Conservation (phyloP, 2,888 invertebrate species). For the Eumacrocentrus americanus region DNA sequence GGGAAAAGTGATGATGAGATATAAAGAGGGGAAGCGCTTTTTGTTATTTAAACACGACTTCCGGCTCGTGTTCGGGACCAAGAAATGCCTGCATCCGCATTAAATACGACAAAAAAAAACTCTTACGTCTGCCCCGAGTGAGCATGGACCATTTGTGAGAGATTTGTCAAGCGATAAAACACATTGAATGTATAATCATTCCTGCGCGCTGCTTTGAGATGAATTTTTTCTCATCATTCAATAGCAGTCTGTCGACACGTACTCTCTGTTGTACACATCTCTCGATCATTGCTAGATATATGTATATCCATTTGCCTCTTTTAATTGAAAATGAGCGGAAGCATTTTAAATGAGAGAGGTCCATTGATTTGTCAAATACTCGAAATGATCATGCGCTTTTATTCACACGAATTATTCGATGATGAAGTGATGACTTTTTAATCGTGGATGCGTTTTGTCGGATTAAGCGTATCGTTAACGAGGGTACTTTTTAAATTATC, state of each 20-base stretch:
- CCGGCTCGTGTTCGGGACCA: slow-evolving; percentile 59
- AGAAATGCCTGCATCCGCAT: slow-evolving; percentile 51
- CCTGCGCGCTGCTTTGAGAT: too few species aligned
- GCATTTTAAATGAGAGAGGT: too few species aligned
- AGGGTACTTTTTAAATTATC: not conserved
- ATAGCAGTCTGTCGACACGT: not conserved
- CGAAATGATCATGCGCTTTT: not conserved
- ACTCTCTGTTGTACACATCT: too few species aligned
- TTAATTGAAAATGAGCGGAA: too few species aligned
- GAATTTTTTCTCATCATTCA: too few species aligned
- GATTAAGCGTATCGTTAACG: not conserved
- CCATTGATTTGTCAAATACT: too few species aligned
- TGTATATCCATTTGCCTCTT: too few species aligned
- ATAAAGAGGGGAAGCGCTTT: slow-evolving; percentile 35
- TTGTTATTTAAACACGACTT: slow-evolving; percentile 33
- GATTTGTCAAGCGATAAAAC: too few species aligned
- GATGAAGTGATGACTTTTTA: not conserved
- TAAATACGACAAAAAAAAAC: slow-evolving; percentile 14
- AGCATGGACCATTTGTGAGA: slow-evolving; percentile 4
- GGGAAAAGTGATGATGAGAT: slow-evolving; percentile 15
- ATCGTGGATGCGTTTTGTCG: not conserved
- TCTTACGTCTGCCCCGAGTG: slow-evolving; percentile 16
- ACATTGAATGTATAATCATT: too few species aligned
- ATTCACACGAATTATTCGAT: not conserved
- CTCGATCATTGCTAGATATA: too few species aligned